These are phyloP conservation scores for Drosophila meridionalis DNA, from an alignment of 2,888 invertebrate species.

Conservation along the genomic window DNA sequence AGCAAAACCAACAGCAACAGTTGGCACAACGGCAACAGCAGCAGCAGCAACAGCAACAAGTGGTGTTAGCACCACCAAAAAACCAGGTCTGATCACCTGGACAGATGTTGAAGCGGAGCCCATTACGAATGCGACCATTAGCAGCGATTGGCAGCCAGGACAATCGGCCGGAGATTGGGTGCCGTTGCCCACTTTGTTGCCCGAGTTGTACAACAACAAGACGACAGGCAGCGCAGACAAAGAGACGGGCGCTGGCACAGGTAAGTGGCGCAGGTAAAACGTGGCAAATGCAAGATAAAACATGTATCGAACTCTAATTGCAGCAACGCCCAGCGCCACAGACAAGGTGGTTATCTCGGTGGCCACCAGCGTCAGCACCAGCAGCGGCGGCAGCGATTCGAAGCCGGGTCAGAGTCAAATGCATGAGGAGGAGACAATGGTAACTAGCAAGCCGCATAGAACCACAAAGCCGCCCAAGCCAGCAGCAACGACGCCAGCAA, in stretches of 20 bases:
- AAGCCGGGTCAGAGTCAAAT: slow-evolving; percentile 43
- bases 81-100: slow-evolving; percentile 86
- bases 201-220: slow-evolving; percentile 69
- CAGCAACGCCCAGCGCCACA: slow-evolving; percentile 66
- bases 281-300: slow-evolving; percentile 27
- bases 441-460: slow-evolving; percentile 40
- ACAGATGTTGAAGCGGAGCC: slow-evolving; percentile 85
- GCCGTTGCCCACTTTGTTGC: slow-evolving; percentile 78
- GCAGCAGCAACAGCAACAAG: slow-evolving; percentile 54
- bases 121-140: slow-evolving; percentile 68
- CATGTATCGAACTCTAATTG: slow-evolving; percentile 47
- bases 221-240: slow-evolving; percentile 20
- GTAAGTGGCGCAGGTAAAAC: slow-evolving; percentile 43
- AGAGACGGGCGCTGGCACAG: slow-evolving; percentile 32
- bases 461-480: slow-evolving; percentile 37
- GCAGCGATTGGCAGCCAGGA: slow-evolving; percentile 81
- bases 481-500: slow-evolving; percentile 33
- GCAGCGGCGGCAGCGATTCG: slow-evolving; percentile 51
- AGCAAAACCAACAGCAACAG: slow-evolving; percentile 46
- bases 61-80: slow-evolving; percentile 65
- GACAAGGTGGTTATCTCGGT: slow-evolving; percentile 81
- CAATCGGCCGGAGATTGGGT: slow-evolving; percentile 81
- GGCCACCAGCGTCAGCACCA: slow-evolving; percentile 78
- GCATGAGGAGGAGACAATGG: slow-evolving; percentile 27
- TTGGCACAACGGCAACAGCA: slow-evolving; percentile 39